Conservation (phyloP, 2,113 vertebrate species). For the Stictonetta naevosa region DNA sequence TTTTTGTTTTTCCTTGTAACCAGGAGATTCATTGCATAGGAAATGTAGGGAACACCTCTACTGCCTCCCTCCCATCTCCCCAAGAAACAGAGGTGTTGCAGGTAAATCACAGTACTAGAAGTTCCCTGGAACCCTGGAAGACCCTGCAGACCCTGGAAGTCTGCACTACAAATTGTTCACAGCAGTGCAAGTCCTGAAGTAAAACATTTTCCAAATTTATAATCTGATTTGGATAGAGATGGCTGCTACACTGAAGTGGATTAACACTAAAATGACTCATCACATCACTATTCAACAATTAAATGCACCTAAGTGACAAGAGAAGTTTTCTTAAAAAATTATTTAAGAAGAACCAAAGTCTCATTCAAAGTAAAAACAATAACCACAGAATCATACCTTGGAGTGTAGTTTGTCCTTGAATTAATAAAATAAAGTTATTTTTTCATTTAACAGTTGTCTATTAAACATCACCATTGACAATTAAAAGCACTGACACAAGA, state of each 20-base stretch:
- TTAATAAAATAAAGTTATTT: background rate
- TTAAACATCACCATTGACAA: background rate
- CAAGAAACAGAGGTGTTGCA: background rate
- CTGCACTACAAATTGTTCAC: background rate
- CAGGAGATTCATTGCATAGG: background rate
- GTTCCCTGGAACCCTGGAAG: no score
- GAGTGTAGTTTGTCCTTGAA: background rate
- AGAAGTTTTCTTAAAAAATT: background rate
- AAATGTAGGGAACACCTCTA: background rate
- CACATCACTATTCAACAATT: background rate
- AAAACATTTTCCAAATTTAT: background rate
- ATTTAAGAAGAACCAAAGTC: background rate
- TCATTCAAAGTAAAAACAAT: background rate
- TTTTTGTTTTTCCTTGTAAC: background rate
- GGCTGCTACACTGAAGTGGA: background rate
- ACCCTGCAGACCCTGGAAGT: background rate
- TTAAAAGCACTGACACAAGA: background rate
- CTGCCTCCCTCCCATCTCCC: background rate
- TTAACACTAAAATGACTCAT: background rate
- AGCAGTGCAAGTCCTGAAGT: background rate
- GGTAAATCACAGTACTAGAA: background rate
- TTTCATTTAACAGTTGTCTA: background rate
- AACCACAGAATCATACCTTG: background rate
- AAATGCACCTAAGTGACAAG: background rate
- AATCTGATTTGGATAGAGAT: constrained; percentile 21